Percentiles rank a stretch among this genome's conserved stretches.
Evolutionary conservation across 2,888 invertebrate species (phyloP).

Genomic region (Ophioninae sp.): DNA sequence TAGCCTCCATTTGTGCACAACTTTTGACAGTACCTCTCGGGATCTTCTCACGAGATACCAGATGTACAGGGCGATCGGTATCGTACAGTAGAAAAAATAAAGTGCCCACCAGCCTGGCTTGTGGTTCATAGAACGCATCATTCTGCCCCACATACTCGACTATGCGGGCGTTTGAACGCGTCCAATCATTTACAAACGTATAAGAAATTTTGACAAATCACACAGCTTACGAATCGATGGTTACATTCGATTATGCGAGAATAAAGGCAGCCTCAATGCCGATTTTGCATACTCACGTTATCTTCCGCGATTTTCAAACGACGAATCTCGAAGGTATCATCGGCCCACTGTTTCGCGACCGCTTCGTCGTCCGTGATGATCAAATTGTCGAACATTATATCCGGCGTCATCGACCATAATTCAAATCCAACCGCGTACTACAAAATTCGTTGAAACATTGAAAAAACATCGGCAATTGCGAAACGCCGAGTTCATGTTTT

Average conservation of each 20-base stretch:
- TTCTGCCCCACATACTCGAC: conserved; percentile 88
- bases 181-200: conserved; percentile 5
- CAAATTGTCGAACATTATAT: conserved; percentile 97
- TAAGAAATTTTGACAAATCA: conserved; percentile 36
- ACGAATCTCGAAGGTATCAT: conserved; percentile 92
- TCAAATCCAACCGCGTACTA: conserved; percentile 97
- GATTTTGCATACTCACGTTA: conserved; percentile 85
- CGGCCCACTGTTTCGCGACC: conserved; percentile 91
- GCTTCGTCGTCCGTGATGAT: conserved; percentile 92
- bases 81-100: conserved; percentile 89
- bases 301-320: conserved; percentile 90
- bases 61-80: conserved; percentile 87
- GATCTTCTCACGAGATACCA: conserved; percentile 86
- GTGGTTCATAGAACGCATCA: conserved; percentile 89
- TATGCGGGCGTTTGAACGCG: conserved; percentile 69
- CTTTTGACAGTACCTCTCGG: conserved; percentile 84
- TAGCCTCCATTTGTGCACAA: not conserved
- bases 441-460: conserved; percentile 64
- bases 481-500: not conserved
- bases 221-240: not conserved
- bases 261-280: not conserved
- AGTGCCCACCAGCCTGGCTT: conserved; percentile 91
- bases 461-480: not conserved
- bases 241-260: not conserved
- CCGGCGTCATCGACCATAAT: conserved; percentile 98